Percentiles rank a stretch among this genome's conserved stretches.
These are phyloP conservation scores for Tapera naevia DNA, from an alignment of 2,797 vertebrate genomes.

Conservation along the genomic window DNA sequence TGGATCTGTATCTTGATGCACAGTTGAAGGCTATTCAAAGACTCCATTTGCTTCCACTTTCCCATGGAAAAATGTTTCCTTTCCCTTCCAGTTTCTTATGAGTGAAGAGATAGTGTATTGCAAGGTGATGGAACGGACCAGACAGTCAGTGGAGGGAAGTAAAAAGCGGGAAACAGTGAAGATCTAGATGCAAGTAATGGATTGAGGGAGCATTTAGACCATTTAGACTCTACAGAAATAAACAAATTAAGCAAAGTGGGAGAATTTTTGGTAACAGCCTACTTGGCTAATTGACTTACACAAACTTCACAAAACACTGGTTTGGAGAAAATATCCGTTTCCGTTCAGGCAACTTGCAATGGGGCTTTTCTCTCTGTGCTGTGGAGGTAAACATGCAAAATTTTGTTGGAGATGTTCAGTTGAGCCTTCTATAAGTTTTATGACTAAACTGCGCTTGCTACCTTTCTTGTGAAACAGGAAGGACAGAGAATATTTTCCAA, in stretches of 20 bases:
- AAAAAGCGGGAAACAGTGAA: fast-evolving
- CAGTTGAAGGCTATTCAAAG: background rate
- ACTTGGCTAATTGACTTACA: background rate
- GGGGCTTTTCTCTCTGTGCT: background rate
- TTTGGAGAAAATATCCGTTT: background rate
- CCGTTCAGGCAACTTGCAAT: background rate
- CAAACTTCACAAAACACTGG: background rate
- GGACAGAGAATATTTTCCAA: background rate
- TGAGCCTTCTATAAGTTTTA: background rate
- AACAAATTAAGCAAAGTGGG: background rate
- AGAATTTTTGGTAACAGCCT: background rate
- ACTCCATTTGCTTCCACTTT: background rate
- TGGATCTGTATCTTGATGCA: background rate
- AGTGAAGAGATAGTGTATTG: fast-evolving
- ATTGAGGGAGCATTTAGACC: background rate
- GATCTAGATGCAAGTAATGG: background rate
- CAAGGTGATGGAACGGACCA: background rate
- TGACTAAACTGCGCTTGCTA: background rate
- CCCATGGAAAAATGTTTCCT: background rate
- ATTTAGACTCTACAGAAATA: background rate
- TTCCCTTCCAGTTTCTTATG: background rate
- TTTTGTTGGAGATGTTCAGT: background rate
- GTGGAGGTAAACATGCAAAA: background rate
- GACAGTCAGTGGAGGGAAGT: background rate
- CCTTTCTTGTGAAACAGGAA: background rate